Evolutionary conservation across 2,797 vertebrate species (phyloP), one percentile per base, ranked within the genome.

Genomic region (Carapus acus): DNA sequence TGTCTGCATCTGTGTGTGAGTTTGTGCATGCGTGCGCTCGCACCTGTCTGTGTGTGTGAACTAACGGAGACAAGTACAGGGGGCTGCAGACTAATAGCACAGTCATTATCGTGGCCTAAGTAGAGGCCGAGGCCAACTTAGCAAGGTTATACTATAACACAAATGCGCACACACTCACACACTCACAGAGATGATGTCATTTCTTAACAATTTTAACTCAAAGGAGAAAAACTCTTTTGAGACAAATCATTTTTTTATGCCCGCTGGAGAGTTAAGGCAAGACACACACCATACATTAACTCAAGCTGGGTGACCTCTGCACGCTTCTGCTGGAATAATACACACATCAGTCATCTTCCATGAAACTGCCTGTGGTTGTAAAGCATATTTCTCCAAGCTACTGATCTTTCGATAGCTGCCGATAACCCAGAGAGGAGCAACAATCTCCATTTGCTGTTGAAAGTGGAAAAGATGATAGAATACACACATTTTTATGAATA

Each of bases 91-190:
- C 67, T 71, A 62, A 77, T 56, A 70, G 47, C 58, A 79, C 58
- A 53, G 54, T 73, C 74, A 77, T 86, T 82, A 80, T 18, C 36
- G 73, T 59, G 65, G 49, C 15, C 18, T 85, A 85, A 85, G 77
- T 85, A 83, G 60, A 84, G 79, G 63, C 74, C 73, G 67, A 51
- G 37, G 29, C 51, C 45, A 61, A 52, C 58, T 49, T 54, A 61
- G 48, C 14, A 36, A 53, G 50, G 54, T 38, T 63, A 45, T 29
- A 56, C 63, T 68, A 39, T 12, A 11, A 11, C 3, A 33, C 34
- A 15, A 8, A 6, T 13, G 3, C 31, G 14, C 9, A 12, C 31
- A 33, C 31, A 33, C 31, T 3, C 34, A 36, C 34, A 36, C 34
- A 36, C 13, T 15, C 8, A 36, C 34, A 7, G 13, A 55, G 44